These are phyloP conservation scores for Ctenicera cuprea DNA, from an alignment of 2,888 invertebrate species.

Conservation along the genomic window DNA sequence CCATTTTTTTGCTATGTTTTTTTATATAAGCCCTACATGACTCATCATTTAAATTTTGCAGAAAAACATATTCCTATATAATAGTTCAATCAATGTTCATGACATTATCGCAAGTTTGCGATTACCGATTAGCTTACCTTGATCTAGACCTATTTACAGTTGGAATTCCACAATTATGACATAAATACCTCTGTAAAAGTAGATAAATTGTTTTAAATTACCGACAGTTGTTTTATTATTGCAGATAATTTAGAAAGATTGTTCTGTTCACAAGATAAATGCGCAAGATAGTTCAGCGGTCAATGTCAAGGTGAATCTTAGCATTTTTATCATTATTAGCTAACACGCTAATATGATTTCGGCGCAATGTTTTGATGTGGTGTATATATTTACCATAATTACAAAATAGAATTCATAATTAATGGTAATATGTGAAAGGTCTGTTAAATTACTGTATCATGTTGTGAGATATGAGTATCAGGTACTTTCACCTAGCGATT, in stretches of 20 bases:
- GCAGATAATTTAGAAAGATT: background rate
- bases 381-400: conserved; percentile 10
- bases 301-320: conserved; percentile 8
- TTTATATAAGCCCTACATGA: no score
- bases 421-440: conserved; percentile 9
- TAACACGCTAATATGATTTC: background rate
- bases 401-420: conserved; percentile 1
- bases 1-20: no score
- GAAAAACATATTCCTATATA: no score
- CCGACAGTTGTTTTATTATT: no score
- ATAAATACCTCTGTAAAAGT: background rate
- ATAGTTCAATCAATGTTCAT: no score
- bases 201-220: no score
- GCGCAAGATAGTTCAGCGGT: background rate
- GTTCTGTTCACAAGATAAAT: background rate
- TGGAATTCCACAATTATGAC: no score
- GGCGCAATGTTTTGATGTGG: background rate
- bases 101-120: no score
- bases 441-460: background rate
- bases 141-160: no score
- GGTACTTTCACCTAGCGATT: background rate
- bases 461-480: conserved; percentile 1
- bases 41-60: no score
- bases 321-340: background rate
- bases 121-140: no score